phyloP scores from a whole-genome alignment of 2,797 vertebrate genomes.

The Mallotus villosus region DNA sequence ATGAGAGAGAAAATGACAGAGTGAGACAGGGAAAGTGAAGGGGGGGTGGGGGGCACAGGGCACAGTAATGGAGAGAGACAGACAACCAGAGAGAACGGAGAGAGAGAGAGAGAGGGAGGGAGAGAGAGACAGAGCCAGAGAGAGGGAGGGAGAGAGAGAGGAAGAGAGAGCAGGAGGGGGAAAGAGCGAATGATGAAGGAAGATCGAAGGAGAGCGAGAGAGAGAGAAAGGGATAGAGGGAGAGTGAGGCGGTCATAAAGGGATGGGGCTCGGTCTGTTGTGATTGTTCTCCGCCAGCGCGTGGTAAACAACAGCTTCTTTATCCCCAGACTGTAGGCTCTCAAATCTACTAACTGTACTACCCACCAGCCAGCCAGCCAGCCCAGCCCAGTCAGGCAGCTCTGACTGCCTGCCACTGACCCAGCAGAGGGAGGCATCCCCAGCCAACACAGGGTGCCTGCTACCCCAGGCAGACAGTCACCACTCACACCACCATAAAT shows the following conservation, averaged over 20 bases:
- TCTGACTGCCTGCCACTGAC: no score
- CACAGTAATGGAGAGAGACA: not conserved
- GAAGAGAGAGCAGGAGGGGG: not conserved
- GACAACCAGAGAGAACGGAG: not conserved
- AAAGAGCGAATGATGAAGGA: not conserved
- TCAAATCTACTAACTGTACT: not conserved
- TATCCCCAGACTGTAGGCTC: not conserved
- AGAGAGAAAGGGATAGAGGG: not conserved
- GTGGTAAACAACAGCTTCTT: not conserved
- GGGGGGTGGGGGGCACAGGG: not conserved
- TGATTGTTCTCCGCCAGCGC: not conserved
- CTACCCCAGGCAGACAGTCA: no score
- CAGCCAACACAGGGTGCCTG: no score
- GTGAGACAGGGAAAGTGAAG: not conserved
- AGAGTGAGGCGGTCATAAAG: not conserved
- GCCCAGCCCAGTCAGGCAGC: no score
- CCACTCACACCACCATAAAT: no score
- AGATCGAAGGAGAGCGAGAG: not conserved
- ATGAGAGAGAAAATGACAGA: slow-evolving; percentile 7
- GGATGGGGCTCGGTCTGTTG: not conserved
- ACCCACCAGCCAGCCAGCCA: not conserved
- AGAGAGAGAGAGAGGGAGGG: slow-evolving; percentile 6
- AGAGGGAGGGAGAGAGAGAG: not conserved
- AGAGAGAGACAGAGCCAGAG: not conserved
- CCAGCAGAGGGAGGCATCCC: no score